Evolutionary conservation across 1,140 invertebrate species (phyloP), one percentile per base, ranked within the genome.

Genomic region (Aphis gossypii): DNA sequence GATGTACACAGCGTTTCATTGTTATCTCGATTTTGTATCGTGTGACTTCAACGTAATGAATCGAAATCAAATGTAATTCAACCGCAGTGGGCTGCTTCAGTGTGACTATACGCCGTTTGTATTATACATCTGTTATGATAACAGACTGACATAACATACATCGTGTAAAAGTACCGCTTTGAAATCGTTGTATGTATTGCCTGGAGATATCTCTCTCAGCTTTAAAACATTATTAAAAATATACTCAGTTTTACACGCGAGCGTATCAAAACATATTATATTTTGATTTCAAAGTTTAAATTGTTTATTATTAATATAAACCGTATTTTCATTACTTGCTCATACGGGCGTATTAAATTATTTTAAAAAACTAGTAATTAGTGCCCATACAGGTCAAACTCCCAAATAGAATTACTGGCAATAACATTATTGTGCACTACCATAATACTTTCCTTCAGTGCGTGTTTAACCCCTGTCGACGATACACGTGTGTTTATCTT

Each of bases 31-130:
- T 38, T 23, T 38, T n/a, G 60, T 76, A 35, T 76, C 60, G 3
- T n/a, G 60, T 68, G 60, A 11, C 30, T 68, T 68, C 60, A 4
- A 68, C 60, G 30, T 68, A 68, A 68, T 68, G 30, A 68, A 68
- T 68, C 30, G 5, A 76, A 76, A n/a, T 30, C 4, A n/a, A 76
- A 18, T 76, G 0, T n/a, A 76, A 76, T 76, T 30, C 4, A n/a
- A n/a, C 4, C 1, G 1, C 30, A 9, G 14, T n/a, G 0, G 11
- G 14, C 30, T 60, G 30, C n/a, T 11, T 11, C 11, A 4, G 23
- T 6, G 3, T 21, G 7, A 76, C 1, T 76, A 68, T 30, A 60
- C 9, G 6, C 8, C 25, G 11, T 30, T 60, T 14, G 11, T 60
- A 18, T 51, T 18, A 20, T 51, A 51, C 11, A 30, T 14, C 8